Conservation (phyloP, 2,797 vertebrate species). For the Enteromius fasciolatus region DNA sequence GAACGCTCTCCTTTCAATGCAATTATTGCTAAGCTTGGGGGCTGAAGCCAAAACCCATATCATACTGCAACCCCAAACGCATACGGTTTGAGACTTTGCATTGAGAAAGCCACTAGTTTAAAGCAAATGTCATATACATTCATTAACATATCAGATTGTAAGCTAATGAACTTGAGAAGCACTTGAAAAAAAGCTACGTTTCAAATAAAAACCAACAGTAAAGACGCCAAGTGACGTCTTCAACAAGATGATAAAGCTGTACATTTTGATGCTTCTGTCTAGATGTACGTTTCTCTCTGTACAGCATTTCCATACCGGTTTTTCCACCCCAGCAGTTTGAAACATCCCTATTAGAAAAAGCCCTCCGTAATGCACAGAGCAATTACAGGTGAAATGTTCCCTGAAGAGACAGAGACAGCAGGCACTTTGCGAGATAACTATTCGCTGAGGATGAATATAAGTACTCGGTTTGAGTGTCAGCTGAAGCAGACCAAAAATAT, state of each 20-base stretch:
- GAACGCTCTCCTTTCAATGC: constrained; percentile 17
- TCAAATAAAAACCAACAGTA: not conserved
- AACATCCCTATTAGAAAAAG: not conserved
- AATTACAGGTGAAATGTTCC: constrained; percentile 40
- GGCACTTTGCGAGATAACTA: constrained; percentile 18
- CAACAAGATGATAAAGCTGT: constrained; percentile 5
- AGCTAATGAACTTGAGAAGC: not conserved
- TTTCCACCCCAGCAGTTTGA: constrained; percentile 26
- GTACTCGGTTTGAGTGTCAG: constrained; percentile 19
- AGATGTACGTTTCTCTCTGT: not conserved
- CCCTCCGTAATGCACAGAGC: constrained; percentile 10
- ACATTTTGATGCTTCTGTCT: not conserved
- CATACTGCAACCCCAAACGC: not conserved
- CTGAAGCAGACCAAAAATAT: constrained; percentile 6
- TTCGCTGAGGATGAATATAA: constrained; percentile 15
- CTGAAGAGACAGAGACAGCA: constrained; percentile 36
- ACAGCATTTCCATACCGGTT: not conserved
- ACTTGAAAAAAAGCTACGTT: not conserved
- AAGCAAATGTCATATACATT: not conserved
- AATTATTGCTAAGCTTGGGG: constrained; percentile 31
- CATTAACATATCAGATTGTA: not conserved
- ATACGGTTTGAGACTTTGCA: not conserved
- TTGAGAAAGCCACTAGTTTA: not conserved
- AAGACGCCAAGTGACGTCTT: not conserved
- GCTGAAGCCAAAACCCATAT: not conserved